These are phyloP conservation scores for Tragelaphus buxtoni DNA, from an alignment of 2,113 vertebrate genomes.

Conservation along the genomic window DNA sequence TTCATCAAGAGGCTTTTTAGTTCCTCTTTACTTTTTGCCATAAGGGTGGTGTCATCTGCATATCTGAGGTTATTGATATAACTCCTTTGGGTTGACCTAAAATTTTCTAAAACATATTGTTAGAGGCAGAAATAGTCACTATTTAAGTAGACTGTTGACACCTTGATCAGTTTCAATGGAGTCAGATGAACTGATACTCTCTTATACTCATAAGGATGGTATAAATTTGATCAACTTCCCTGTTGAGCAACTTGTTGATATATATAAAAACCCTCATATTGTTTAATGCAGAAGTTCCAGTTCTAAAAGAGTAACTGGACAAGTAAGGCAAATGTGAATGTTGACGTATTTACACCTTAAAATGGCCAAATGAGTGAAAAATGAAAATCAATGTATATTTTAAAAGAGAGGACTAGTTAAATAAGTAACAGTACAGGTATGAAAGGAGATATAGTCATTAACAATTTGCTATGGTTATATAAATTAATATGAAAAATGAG, in stretches of 20 bases:
- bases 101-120: not conserved
- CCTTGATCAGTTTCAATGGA: not conserved
- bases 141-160: not conserved
- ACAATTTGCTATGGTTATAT: not conserved
- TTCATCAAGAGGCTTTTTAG: too few species aligned
- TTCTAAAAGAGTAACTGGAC: not conserved
- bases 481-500: not conserved
- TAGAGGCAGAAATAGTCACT: not conserved
- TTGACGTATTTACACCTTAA: not conserved
- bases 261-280: not conserved
- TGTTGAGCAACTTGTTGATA: not conserved
- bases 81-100: not conserved
- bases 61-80: not conserved
- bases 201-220: not conserved
- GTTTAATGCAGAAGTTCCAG: not conserved
- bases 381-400: not conserved
- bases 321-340: not conserved
- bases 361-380: not conserved
- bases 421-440: not conserved
- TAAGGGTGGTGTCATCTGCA: too few species aligned
- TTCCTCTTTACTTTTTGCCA: too few species aligned
- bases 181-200: not conserved
- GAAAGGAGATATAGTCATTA: not conserved
- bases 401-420: not conserved
- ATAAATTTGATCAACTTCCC: not conserved